phyloP scores from a whole-genome alignment of 1,140 invertebrate species.

The Leptinotarsa undecemlineata region DNA sequence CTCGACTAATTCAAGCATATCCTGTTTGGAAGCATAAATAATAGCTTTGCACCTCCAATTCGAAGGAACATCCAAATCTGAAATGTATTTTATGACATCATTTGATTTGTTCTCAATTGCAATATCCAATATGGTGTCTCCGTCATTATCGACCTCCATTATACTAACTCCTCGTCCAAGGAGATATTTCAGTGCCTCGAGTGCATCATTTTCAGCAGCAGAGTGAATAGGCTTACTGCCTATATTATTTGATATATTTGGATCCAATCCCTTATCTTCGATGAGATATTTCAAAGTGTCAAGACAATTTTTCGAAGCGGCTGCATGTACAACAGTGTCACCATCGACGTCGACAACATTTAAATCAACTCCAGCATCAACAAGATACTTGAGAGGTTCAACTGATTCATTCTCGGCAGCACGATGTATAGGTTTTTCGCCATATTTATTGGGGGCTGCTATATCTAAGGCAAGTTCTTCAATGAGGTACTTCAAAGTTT shows the following conservation, averaged over 20 bases:
- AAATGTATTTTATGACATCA: background rate
- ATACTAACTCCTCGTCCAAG: background rate
- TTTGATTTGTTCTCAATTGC: background rate
- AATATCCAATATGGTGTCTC: background rate
- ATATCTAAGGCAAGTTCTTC: background rate
- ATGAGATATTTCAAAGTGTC: background rate
- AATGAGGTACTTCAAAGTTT: background rate
- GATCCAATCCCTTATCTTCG: background rate
- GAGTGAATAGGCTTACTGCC: background rate
- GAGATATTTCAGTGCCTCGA: background rate
- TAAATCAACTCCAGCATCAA: background rate
- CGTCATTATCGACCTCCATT: background rate
- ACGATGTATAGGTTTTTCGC: too few species aligned
- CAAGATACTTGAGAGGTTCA: background rate
- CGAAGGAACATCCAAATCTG: background rate
- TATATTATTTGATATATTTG: background rate
- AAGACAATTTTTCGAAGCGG: background rate
- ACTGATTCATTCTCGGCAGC: background rate
- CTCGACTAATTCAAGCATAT: background rate
- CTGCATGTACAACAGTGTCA: background rate
- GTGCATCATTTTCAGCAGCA: background rate
- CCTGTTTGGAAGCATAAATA: background rate
- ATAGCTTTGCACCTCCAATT: background rate
- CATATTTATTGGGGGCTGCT: too few species aligned
- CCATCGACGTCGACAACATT: background rate